These are phyloP conservation scores for Actinemys pallida DNA, from an alignment of 2,113 vertebrate species.

Conservation along the genomic window DNA sequence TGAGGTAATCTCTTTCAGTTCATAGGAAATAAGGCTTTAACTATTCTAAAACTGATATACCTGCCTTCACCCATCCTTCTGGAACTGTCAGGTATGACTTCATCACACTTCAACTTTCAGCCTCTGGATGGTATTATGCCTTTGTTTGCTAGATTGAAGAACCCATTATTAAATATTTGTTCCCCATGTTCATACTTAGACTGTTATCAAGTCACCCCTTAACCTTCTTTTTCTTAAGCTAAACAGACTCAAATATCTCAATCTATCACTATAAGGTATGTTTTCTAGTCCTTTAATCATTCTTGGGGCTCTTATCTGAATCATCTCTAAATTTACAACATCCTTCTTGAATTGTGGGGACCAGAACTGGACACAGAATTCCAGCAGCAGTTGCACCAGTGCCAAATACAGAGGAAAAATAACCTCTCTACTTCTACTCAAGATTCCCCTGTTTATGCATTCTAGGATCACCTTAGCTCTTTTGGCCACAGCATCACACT, in stretches of 20 bases:
- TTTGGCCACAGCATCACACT: neutral
- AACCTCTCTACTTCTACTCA: neutral
- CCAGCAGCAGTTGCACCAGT: neutral
- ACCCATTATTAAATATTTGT: neutral
- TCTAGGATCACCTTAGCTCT: neutral
- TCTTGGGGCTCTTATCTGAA: neutral
- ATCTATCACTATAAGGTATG: neutral
- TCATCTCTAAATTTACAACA: neutral
- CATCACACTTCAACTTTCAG: neutral
- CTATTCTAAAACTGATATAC: neutral
- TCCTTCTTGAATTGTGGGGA: neutral
- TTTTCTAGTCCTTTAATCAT: neutral
- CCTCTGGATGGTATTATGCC: neutral
- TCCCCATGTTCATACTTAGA: neutral
- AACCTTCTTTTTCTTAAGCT: neutral
- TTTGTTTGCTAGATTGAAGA: neutral
- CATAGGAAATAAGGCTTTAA: neutral
- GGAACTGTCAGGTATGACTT: neutral
- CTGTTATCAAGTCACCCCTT: neutral
- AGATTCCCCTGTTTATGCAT: neutral
- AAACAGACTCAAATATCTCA: neutral
- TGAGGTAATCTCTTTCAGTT: neutral
- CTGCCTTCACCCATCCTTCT: neutral
- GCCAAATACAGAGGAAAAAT: neutral
- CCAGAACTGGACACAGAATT: neutral